Percentiles rank a stretch among this genome's conserved stretches.
phyloP scores from a whole-genome alignment of 2,797 vertebrate genomes.

The Hafferia zeledoni region DNA sequence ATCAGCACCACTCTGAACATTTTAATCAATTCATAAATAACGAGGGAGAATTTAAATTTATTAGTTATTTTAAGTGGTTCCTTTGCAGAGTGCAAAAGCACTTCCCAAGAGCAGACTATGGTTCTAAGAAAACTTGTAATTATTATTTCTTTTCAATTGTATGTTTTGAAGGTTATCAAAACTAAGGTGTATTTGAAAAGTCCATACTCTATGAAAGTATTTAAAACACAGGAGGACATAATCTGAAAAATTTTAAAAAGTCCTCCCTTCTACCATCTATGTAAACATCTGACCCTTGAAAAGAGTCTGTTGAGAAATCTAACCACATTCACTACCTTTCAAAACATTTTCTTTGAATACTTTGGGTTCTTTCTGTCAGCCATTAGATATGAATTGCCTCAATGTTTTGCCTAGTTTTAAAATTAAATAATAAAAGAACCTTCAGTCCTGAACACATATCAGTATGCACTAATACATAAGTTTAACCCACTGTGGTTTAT shows the following conservation, averaged over 20 bases:
- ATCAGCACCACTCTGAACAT: neutral
- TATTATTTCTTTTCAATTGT: neutral
- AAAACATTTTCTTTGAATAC: constrained; percentile 5
- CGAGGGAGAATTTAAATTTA: neutral
- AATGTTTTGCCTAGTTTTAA: neutral
- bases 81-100: neutral
- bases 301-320: neutral
- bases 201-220: neutral
- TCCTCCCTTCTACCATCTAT: neutral
- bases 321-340: neutral
- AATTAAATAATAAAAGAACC: neutral
- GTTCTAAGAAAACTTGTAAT: neutral
- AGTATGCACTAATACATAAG: neutral
- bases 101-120: neutral
- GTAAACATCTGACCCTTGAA: neutral
- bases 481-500: neutral
- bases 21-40: neutral
- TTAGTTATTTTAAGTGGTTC: neutral
- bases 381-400: neutral
- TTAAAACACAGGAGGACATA: neutral
- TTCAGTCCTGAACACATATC: neutral
- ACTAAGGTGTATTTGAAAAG: neutral
- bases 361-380: neutral
- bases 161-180: neutral
- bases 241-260: neutral